A percentile compares a stretch with the other conserved stretches of the same genome.
phyloP scores from a whole-genome alignment of 64 coral and sea anemone genomes.

The Cladopsammia gracilis region DNA sequence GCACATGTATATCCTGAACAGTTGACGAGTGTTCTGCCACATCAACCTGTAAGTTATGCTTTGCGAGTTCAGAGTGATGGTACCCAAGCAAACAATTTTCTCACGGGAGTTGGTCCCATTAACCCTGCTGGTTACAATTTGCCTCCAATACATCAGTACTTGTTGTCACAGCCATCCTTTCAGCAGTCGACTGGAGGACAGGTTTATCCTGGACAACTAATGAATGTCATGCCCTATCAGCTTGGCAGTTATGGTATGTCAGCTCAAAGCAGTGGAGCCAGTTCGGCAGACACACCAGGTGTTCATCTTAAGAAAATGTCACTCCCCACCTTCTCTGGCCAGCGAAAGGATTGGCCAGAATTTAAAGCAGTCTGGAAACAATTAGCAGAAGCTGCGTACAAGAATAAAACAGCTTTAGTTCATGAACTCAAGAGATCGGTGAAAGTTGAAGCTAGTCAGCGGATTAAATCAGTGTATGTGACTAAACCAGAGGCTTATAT shows the following conservation, averaged over 20 bases:
- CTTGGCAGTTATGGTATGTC: background rate
- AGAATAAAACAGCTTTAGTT: slow-evolving; percentile 62
- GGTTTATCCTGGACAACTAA: slow-evolving; percentile 5
- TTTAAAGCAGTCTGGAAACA: slow-evolving; percentile 83
- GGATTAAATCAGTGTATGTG: slow-evolving; percentile 80
- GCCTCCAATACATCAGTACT: background rate
- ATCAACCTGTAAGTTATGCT: background rate
- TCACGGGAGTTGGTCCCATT: background rate
- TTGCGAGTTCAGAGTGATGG: too few relatives aligned
- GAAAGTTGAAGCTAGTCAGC: slow-evolving; percentile 62
- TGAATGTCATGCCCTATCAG: background rate
- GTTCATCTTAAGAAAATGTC: slow-evolving; percentile 67
- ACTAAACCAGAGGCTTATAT: slow-evolving; percentile 75
- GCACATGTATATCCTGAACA: background rate
- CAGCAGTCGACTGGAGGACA: background rate
- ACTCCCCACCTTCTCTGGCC: slow-evolving; percentile 71
- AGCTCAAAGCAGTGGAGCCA: background rate
- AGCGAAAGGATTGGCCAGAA: slow-evolving; percentile 87
- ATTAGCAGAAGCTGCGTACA: slow-evolving; percentile 54
- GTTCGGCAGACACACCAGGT: background rate
- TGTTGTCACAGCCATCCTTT: background rate
- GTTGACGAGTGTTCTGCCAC: background rate
- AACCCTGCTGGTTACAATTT: background rate
- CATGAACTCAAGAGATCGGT: slow-evolving; percentile 80
- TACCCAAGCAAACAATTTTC: background rate